Evolutionary conservation across 2,113 vertebrate genomes (phyloP), one percentile per base, ranked within the genome.

Genomic region (Colinus virginianus): DNA sequence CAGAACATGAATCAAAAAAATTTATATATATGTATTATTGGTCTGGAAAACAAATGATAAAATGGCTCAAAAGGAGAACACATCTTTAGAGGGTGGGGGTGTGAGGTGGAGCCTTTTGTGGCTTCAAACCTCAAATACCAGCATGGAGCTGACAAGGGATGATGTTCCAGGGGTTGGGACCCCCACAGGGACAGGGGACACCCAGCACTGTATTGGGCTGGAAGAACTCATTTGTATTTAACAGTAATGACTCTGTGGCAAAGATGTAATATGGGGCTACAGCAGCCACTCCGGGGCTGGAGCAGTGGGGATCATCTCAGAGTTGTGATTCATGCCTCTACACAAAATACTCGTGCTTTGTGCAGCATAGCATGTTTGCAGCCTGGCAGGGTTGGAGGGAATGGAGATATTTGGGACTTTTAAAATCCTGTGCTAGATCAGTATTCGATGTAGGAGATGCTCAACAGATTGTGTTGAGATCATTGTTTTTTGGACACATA

Each of bases 131-230:
- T 4, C 9, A 56, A 23, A 49, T 11, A 30, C 1, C 4, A 30
- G 7, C 4, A 2, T 0, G 15, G 48, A 45, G 36, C 8, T 0
- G 1, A 14, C 0, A 2, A 32, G 21, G 11, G 23, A 8, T 0
- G 2, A 11, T 21, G 55, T 10, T 11, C 45, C 4, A 0, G 25
- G 11, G 18, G 23, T 6, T 10, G 20, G 21, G 20, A 28, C 25
- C 32, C 32, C 11, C 2, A 6, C 18, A 23, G 19, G 40, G 19
- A 48, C 4, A 7, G 16, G 61, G 36, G 12, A 30, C 36, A 22
- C 25, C 6, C 2, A 1, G 36, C 30, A 11, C 55, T 56, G 17
- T 19, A 11, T 19, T 7, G 18, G 55, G 55, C 32, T 20, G 32
- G 55, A 58, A 9, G 55, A 58, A 7, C 16, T 12, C 18, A 12